Conservation (phyloP, 2,113 vertebrate species). For the Apeltes quadracus region DNA sequence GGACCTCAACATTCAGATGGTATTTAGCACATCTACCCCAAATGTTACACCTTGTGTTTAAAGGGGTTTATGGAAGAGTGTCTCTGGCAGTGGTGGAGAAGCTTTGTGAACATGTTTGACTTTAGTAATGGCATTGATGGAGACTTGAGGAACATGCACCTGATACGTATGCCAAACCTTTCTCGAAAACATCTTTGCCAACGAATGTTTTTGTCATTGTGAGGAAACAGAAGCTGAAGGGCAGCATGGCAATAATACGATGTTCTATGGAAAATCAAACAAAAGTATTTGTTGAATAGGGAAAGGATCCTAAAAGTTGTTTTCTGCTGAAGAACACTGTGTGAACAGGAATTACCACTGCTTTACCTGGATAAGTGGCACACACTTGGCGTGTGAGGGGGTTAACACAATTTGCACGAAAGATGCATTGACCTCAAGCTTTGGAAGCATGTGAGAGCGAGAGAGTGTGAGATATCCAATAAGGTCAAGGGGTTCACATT, state of each 20-base stretch:
- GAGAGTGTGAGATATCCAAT: slow-evolving; percentile 50
- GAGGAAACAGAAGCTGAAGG: background rate
- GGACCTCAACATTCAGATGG: slow-evolving; percentile 34
- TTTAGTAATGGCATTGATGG: background rate
- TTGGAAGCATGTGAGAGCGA: slow-evolving; percentile 59
- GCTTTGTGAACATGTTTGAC: background rate
- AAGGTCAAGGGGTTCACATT: slow-evolving; percentile 54
- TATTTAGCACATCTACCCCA: slow-evolving; percentile 64
- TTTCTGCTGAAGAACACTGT: slow-evolving; percentile 12
- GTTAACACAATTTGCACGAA: slow-evolving; percentile 50
- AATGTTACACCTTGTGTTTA: slow-evolving; percentile 61
- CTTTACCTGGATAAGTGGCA: slow-evolving; percentile 34
- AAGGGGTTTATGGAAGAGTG: slow-evolving; percentile 25
- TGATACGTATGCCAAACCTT: background rate
- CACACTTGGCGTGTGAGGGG: slow-evolving; percentile 28
- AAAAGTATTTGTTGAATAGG: background rate
- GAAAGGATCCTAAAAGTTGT: background rate
- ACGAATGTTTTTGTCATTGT: background rate
- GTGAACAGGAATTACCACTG: slow-evolving; percentile 10
- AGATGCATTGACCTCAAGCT: slow-evolving; percentile 53
- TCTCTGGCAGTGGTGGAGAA: slow-evolving; percentile 3
- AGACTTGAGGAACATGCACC: slow-evolving; percentile 6
- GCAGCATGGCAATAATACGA: background rate
- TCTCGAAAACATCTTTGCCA: background rate
- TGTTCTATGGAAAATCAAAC: background rate